phyloP scores from a whole-genome alignment of 23 tunicate genomes.

The Ciona savignyi region DNA sequence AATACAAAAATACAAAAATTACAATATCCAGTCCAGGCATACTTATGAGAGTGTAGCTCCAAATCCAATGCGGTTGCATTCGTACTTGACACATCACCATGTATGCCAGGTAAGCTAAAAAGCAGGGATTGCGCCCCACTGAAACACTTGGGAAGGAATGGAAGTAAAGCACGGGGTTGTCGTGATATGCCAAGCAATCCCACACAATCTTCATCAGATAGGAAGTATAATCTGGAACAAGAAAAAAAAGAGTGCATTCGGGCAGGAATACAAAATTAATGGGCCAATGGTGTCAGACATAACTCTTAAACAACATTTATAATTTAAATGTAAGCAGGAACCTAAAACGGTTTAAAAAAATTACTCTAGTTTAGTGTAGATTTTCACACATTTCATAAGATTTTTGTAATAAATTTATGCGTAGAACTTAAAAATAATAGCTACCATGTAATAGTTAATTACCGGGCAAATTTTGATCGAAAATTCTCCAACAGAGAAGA shows the following conservation, averaged over 20 bases:
- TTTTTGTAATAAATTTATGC: too few relatives aligned
- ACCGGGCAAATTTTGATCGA: conserved; percentile 80
- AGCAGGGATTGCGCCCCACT: conserved; percentile 22
- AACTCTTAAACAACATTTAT: too few relatives aligned
- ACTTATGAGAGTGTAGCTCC: conserved; percentile 65
- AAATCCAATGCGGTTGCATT: conserved; percentile 20
- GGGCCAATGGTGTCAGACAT: too few relatives aligned
- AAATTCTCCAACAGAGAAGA: conserved; percentile 54
- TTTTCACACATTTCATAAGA: too few relatives aligned
- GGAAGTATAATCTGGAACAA: conserved; percentile 51
- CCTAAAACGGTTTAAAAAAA: too few relatives aligned
- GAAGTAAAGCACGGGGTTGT: conserved; percentile 51
- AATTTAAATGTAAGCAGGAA: too few relatives aligned
- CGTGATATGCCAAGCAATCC: conserved; percentile 66
- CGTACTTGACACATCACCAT: not conserved
- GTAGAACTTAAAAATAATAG: too few relatives aligned
- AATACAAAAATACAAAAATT: not conserved
- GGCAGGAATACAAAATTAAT: too few relatives aligned
- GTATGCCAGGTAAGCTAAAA: conserved; percentile 23
- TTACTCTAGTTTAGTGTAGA: too few relatives aligned
- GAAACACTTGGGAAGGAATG: conserved; percentile 72
- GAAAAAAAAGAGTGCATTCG: not conserved
- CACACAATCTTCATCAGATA: conserved; percentile 70
- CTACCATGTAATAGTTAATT: too few relatives aligned
- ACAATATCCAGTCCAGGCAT: too few relatives aligned